phyloP scores from a whole-genome alignment of 2,797 vertebrate genomes.

The Trachurus trachurus region DNA sequence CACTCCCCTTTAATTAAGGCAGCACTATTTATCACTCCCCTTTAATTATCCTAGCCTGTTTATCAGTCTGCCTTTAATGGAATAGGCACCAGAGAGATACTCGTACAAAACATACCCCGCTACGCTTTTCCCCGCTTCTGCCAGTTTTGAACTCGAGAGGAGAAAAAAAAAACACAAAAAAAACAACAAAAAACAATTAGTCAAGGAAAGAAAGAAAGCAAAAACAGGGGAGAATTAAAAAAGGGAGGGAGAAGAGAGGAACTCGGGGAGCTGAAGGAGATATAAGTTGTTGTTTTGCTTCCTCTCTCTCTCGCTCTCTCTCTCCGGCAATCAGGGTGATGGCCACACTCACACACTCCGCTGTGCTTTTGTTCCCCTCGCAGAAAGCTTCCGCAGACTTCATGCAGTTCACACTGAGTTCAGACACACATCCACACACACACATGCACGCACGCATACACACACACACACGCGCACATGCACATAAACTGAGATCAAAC shows the following conservation, averaged over 20 bases:
- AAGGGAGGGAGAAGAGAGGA: conserved; percentile 43
- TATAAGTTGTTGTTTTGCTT: conserved; percentile 81
- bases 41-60: conserved; percentile 90
- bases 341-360: conserved; percentile 72
- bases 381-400: conserved; percentile 81
- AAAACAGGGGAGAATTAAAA: conserved; percentile 72
- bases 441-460: conserved; percentile 15
- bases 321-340: conserved; percentile 78
- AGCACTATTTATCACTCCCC: conserved; percentile 89
- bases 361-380: conserved; percentile 80
- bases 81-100: conserved; percentile 87
- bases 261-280: conserved; percentile 72
- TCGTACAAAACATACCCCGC: conserved; percentile 80
- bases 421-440: conserved; percentile 69
- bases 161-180: conserved; percentile 59
- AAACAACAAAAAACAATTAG: conserved; percentile 79
- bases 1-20: conserved; percentile 90
- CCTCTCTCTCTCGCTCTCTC: conserved; percentile 31
- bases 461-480: conserved; percentile 31
- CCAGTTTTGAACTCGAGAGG: conserved; percentile 80
- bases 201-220: conserved; percentile 57
- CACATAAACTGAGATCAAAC: conserved; percentile 82
- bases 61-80: conserved; percentile 89
- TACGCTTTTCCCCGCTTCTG: conserved; percentile 75
- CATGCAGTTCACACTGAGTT: conserved; percentile 81